A percentile compares a stretch with the other conserved stretches of the same genome.
These are phyloP conservation scores for Sterrhoptilus dennistouni DNA, from an alignment of 2,113 vertebrate species.

Conservation along the genomic window DNA sequence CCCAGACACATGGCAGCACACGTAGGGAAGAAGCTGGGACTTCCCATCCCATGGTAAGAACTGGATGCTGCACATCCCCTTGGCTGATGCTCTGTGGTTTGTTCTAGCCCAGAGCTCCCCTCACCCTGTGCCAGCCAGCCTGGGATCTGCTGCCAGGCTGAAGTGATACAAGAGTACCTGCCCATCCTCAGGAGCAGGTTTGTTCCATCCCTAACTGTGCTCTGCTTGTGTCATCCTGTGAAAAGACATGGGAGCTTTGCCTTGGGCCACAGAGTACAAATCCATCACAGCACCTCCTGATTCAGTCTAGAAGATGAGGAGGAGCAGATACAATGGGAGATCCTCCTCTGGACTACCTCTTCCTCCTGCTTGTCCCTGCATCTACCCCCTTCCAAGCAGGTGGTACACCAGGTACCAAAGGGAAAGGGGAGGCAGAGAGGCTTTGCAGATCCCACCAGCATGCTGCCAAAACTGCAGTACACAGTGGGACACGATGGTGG, in stretches of 20 bases:
- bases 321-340: neutral
- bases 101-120: neutral
- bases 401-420: rapidly evolving
- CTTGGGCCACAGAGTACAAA: neutral
- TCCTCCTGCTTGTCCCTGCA: neutral
- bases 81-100: neutral
- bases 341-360: neutral
- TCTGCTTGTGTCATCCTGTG: neutral
- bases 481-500: rapidly evolving
- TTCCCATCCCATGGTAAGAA: neutral
- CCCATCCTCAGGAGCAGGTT: neutral
- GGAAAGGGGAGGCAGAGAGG: neutral
- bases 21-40: neutral
- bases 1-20: rapidly evolving
- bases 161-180: rapidly evolving
- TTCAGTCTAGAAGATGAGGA: neutral
- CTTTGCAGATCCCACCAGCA: neutral
- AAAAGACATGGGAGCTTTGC: neutral
- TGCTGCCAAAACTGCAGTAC: rapidly evolving
- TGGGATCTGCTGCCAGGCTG: neutral
- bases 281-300: neutral
- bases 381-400: neutral
- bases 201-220: neutral
- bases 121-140: rapidly evolving
- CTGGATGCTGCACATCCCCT: neutral